A percentile compares a stretch with the other conserved stretches of the same genome.
Conservation (phyloP, 2,113 vertebrate species). For the Phainopepla nitens region DNA sequence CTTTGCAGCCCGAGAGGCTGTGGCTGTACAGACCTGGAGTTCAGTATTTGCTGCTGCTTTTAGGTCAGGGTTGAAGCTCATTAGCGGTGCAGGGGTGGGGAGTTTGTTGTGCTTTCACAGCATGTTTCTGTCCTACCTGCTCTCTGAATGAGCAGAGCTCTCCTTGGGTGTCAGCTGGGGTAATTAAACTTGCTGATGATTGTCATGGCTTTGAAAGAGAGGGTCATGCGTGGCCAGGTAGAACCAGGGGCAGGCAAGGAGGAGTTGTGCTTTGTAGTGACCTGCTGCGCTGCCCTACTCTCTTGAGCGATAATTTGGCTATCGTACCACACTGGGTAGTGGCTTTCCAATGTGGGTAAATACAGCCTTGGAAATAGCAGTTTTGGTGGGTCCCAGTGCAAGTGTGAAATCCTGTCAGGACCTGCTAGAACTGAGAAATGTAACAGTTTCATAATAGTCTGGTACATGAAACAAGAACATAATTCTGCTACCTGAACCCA, state of each 20-base stretch:
- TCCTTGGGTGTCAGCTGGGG: background rate
- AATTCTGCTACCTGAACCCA: background rate
- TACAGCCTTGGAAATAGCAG: background rate
- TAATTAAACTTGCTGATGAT: background rate
- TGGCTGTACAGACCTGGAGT: background rate
- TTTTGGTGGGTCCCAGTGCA: background rate
- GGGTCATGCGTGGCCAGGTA: background rate
- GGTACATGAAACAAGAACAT: background rate
- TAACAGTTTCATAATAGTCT: background rate
- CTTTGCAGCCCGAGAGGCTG: background rate
- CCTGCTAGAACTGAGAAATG: background rate
- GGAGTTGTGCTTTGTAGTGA: background rate
- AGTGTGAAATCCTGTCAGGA: background rate
- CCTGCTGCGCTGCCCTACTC: background rate
- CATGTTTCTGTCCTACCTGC: slow-evolving; percentile 8
- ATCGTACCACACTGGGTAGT: background rate
- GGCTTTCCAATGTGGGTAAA: background rate
- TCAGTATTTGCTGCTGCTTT: background rate
- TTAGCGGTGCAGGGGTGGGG: background rate
- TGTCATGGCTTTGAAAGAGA: background rate
- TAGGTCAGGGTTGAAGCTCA: slow-evolving; percentile 16
- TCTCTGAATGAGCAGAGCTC: background rate
- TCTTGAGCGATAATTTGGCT: background rate
- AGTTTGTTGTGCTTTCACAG: background rate
- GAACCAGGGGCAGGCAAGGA: background rate